Evolutionary conservation across 64 coral and sea anemone genomes (phyloP).

Genomic region (Catalaphyllia jardinei): DNA sequence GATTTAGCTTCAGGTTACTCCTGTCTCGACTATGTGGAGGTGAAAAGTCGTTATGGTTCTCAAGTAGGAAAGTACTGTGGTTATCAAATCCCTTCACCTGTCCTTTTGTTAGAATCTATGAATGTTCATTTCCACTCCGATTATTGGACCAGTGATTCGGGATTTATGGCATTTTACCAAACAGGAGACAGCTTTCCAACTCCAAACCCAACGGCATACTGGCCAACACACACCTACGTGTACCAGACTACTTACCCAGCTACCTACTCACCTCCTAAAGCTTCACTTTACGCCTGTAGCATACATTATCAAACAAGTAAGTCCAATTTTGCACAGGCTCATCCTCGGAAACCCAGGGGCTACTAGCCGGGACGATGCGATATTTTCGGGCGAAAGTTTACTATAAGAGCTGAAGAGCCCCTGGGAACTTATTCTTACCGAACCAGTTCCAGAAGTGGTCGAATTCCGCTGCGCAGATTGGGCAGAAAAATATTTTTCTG

Average conservation of each 20-base stretch:
- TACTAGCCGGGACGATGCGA: no score
- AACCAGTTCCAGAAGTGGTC: no score
- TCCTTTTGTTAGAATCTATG: neutral
- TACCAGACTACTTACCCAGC: neutral
- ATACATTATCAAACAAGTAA: constrained; percentile 3
- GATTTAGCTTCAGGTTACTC: neutral
- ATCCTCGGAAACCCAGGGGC: no score
- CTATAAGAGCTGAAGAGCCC: no score
- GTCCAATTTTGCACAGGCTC: neutral
- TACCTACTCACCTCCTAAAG: neutral
- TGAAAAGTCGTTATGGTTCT: neutral
- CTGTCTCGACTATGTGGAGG: neutral
- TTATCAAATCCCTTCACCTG: neutral
- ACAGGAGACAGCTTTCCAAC: neutral
- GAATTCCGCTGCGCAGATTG: no score
- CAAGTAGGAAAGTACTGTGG: neutral
- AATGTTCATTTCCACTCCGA: neutral
- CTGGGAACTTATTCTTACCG: no score
- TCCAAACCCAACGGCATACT: neutral
- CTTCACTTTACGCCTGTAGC: neutral
- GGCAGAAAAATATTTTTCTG: no score
- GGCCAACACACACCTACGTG: neutral
- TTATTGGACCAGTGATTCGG: neutral
- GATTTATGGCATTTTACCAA: constrained; percentile 29
- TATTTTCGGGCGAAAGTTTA: no score